Evolutionary conservation across 1,140 invertebrate genomes (phyloP), one percentile per base, ranked within the genome.

Genomic region (Mylabris phalerata): DNA sequence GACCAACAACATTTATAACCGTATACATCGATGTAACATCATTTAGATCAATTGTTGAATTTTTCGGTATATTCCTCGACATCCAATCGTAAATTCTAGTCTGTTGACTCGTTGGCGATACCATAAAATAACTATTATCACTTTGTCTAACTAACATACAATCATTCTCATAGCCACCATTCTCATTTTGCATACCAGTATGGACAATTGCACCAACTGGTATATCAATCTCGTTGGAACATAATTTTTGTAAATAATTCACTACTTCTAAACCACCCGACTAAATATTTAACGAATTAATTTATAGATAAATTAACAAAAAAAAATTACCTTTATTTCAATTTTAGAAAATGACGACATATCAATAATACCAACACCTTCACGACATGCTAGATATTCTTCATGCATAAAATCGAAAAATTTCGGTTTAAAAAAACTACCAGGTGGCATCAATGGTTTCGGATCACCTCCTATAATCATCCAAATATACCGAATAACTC

Each of bases 301-400:
- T 42, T 51, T 51, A 46, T 57, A 10, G 32, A 32, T 32, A 19
- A 19, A 19, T 19, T 19, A 19, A 19, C 19, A 19, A 19, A 19
- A 40, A 3, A 39, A 27, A 72, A 69, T 71, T 75, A 88, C 86
- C 75, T 80, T 85, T 43, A 92, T 80, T 77, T 89, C 84, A 62
- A 91, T 84, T 75, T 93, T 93, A 24, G 87, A 85, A 77, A 92
- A 92, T 6, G 87, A 90, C 38, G 88, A 90, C 83, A 92, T 92
- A 72, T 93, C 90, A 59, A 91, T 84, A 39, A 93, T 78, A 59
- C 87, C 87, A 32, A 91, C 88, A 38, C 84, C 79, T 76, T 91
- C 87, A 50, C 86, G 77, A 68, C 88, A 91, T 3, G 89, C 88
- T 66, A 81, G 75, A 75, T 90, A 92, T 73, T 93, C 90, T 65